Evolutionary conservation across 2,797 vertebrate genomes (phyloP), one percentile per base, ranked within the genome.

Genomic region (Acomys russatus): DNA sequence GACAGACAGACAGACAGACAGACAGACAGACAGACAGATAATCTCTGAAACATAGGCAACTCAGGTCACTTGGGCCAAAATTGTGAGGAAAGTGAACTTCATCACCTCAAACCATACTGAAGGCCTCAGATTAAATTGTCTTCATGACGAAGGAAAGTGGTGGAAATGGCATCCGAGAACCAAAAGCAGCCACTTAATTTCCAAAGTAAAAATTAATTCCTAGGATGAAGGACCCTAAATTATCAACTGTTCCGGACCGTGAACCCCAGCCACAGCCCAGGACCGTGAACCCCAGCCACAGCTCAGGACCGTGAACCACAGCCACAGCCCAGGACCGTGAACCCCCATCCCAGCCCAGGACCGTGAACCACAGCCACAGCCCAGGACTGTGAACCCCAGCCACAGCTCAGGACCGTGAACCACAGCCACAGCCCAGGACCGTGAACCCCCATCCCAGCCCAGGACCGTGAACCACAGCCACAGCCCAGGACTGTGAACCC

Each of bases 361-460:
- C n/a, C n/a, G n/a, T n/a, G n/a, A 44, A 44, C 44, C 44, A 54
- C 25, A 35, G 17, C 3, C 0, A 3, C 0, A 9, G 28, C n/a
- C n/a, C n/a, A n/a, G n/a, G n/a, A n/a, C n/a, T n/a, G n/a, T n/a
- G n/a, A n/a, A n/a, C n/a, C n/a, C n/a, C n/a, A n/a, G n/a, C n/a
- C n/a, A n/a, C n/a, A n/a, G n/a, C n/a, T n/a, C n/a, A n/a, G n/a
- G n/a, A n/a, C n/a, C n/a, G n/a, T n/a, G n/a, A n/a, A n/a, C n/a
- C n/a, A n/a, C n/a, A n/a, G n/a, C n/a, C n/a, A n/a, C n/a, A n/a
- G n/a, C n/a, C n/a, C n/a, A n/a, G 35, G 49, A 54, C 64, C 2
- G 51, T 14, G 38, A 82, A 44, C 15, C 56, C 30, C 44, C 3
- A 4, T 3, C 44, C 3, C 44, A 44, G 44, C 44, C 44, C 44